These are phyloP conservation scores for Cataglyphis cursor DNA, from an alignment of 2,888 invertebrate species.

Conservation along the genomic window DNA sequence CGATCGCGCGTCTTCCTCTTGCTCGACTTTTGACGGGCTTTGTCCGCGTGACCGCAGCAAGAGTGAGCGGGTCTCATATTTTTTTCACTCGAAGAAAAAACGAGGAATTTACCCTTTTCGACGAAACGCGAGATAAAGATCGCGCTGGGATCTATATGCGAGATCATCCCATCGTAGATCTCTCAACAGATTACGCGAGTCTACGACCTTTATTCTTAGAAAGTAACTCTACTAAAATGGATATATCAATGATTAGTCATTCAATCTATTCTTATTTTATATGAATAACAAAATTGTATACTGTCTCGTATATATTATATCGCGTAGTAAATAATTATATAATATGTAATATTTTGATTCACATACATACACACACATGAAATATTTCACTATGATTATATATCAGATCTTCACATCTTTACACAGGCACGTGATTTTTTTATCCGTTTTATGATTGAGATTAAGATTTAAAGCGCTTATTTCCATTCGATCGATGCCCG, in stretches of 20 bases:
- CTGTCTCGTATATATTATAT: not conserved
- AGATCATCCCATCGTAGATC: conserved; percentile 15
- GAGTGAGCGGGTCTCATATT: conserved; percentile 6
- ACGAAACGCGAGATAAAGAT: conserved; percentile 13
- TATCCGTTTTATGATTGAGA: not conserved
- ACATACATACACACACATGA: not conserved
- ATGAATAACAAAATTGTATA: not conserved
- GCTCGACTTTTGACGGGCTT: conserved; percentile 35
- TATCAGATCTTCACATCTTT: not conserved
- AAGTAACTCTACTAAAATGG: not conserved
- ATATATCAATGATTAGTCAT: not conserved
- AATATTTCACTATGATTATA: not conserved
- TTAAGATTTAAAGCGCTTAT: not conserved
- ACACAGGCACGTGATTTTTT: not conserved
- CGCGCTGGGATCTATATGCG: not conserved
- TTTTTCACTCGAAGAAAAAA: conserved; percentile 14
- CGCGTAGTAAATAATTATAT: not conserved
- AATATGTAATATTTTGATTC: not conserved
- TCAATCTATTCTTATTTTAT: not conserved
- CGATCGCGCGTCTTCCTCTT: conserved; percentile 33
- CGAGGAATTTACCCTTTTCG: conserved; percentile 19
- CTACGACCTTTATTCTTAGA: not conserved
- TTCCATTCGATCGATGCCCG: not conserved
- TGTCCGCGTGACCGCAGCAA: not conserved
- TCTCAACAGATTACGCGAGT: not conserved